Conservation (phyloP, 2,888 invertebrate species). For the Eustalomyia histrio region DNA sequence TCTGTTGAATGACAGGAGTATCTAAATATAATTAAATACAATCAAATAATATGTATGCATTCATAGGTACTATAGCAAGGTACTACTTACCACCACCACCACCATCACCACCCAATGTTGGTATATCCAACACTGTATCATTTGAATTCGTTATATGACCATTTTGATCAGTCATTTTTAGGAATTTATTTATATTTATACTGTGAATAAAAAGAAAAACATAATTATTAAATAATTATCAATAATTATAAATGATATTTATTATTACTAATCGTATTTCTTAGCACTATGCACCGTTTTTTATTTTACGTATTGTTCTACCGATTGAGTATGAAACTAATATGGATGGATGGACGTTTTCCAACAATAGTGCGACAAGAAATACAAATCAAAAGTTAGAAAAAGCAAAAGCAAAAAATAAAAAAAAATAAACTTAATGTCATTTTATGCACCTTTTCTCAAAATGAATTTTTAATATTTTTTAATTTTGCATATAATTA, state of each 20-base stretch:
- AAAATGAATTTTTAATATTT: slow-evolving; percentile 59
- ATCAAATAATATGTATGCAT: not conserved
- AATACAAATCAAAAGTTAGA: not conserved
- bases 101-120: slow-evolving; percentile 37
- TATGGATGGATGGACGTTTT: not conserved
- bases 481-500: slow-evolving; percentile 48
- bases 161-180: slow-evolving; percentile 41
- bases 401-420: too few species aligned
- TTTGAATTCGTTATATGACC: slow-evolving; percentile 1
- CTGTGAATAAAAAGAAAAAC: not conserved
- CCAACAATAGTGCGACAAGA: not conserved
- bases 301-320: not conserved
- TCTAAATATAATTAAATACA: slow-evolving; percentile 10
- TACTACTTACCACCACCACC: slow-evolving; percentile 28
- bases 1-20: not conserved
- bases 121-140: slow-evolving; percentile 55
- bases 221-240: not conserved
- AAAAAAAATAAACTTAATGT: slow-evolving; percentile 25
- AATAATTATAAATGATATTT: not conserved
- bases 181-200: not conserved
- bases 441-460: slow-evolving; percentile 46
- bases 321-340: slow-evolving; percentile 4
- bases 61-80: too few species aligned
- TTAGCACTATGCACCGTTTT: not conserved
- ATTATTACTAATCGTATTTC: not conserved